These are phyloP conservation scores for Zosterops japonicus DNA, from an alignment of 2,113 vertebrate genomes.

Conservation along the genomic window DNA sequence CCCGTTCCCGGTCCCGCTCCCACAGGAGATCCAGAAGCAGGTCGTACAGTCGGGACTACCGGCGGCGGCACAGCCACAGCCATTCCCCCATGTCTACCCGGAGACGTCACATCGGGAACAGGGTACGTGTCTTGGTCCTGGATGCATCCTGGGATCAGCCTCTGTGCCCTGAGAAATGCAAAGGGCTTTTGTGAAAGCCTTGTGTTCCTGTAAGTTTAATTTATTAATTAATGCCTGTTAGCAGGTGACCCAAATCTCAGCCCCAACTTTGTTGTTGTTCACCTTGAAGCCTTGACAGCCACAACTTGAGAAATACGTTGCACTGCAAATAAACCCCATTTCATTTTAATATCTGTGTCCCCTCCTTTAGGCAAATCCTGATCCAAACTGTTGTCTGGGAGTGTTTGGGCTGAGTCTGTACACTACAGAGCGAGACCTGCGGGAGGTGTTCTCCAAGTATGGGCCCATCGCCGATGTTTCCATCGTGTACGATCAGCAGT, in stretches of 20 bases:
- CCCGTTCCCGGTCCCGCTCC: conserved; percentile 88
- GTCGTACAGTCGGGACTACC: conserved; percentile 91
- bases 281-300: neutral
- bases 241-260: neutral
- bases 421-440: conserved; percentile 92
- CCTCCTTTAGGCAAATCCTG: conserved; percentile 87
- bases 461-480: conserved; percentile 89
- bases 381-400: conserved; percentile 92
- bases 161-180: neutral
- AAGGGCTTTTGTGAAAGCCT: neutral
- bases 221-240: neutral
- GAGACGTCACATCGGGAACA: conserved; percentile 90
- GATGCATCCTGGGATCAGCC: rapidly evolving
- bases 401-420: conserved; percentile 96
- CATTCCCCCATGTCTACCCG: conserved; percentile 97
- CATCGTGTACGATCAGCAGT: conserved; percentile 96
- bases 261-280: neutral
- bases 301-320: neutral
- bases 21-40: conserved; percentile 87
- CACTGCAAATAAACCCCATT: neutral
- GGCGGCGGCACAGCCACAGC: conserved; percentile 87
- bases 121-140: conserved; percentile 69
- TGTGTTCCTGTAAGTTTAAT: neutral
- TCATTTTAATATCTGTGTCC: neutral
- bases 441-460: conserved; percentile 95